These are phyloP conservation scores for Caenorhabditis briggsae DNA, from an alignment of 1,140 invertebrate genomes.

Conservation along the genomic window DNA sequence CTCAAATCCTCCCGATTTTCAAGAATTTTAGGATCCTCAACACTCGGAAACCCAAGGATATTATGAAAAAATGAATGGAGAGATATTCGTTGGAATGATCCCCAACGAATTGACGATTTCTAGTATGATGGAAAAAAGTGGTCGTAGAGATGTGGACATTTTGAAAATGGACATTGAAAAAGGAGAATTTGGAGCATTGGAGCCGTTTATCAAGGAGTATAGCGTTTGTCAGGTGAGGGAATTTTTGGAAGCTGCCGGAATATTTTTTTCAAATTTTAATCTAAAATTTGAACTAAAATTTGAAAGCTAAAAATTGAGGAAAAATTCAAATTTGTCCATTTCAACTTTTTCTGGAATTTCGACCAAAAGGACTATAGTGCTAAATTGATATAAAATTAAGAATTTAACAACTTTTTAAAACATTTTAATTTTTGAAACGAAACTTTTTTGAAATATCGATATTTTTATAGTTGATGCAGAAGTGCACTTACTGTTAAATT, in stretches of 20 bases:
- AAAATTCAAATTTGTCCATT: no score
- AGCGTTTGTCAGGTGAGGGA: not conserved
- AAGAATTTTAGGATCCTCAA: not conserved
- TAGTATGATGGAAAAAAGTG: not conserved
- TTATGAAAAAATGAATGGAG: not conserved
- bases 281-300: no score
- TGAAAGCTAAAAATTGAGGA: no score
- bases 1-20: not conserved
- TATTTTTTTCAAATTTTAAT: no score
- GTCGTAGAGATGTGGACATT: not conserved
- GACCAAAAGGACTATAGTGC: no score
- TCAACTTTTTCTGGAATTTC: no score
- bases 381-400: no score
- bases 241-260: not conserved
- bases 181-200: not conserved
- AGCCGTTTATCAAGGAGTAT: not conserved
- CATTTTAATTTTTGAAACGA: no score
- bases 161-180: not conserved
- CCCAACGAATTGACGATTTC: not conserved
- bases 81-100: slow-evolving; percentile 14
- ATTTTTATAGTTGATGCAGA: no score
- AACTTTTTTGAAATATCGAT: no score
- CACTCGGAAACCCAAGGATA: not conserved
- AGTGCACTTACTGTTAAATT: no score
- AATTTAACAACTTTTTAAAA: no score